A percentile compares a stretch with the other conserved stretches of the same genome.
These are phyloP conservation scores for Gila orcuttii DNA, from an alignment of 2,113 vertebrate species.

Conservation along the genomic window DNA sequence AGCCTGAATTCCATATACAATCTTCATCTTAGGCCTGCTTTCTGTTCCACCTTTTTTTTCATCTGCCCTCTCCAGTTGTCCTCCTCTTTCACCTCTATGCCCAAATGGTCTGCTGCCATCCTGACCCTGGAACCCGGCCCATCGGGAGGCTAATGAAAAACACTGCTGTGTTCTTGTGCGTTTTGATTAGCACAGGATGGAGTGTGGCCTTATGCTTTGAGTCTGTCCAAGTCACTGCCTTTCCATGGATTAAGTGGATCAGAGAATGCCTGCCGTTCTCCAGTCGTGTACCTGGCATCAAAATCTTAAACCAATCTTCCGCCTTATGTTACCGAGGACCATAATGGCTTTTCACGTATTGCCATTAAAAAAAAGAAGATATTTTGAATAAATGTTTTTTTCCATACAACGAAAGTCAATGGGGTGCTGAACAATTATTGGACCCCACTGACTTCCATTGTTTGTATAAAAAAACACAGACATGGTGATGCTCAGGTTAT, in stretches of 20 bases:
- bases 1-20: neutral
- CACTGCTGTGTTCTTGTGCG: constrained; percentile 58
- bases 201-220: constrained; percentile 58
- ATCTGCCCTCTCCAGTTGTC: constrained; percentile 6
- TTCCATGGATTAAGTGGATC: constrained; percentile 65
- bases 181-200: constrained; percentile 67
- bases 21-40: neutral
- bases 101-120: constrained; percentile 9
- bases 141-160: constrained; percentile 73
- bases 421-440: too few species aligned
- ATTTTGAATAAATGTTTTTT: too few species aligned
- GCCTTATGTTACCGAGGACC: constrained; percentile 11
- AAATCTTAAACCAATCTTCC: neutral
- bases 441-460: too few species aligned
- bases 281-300: constrained; percentile 21
- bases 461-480: too few species aligned
- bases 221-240: constrained; percentile 52
- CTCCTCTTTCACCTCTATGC: neutral
- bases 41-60: neutral
- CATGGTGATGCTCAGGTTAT: too few species aligned
- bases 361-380: too few species aligned
- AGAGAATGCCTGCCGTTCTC: constrained; percentile 15
- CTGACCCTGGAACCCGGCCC: constrained; percentile 54
- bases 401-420: too few species aligned
- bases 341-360: too few species aligned